Conservation (phyloP, 23 tunicate species). For the Trididemnum clinides region DNA sequence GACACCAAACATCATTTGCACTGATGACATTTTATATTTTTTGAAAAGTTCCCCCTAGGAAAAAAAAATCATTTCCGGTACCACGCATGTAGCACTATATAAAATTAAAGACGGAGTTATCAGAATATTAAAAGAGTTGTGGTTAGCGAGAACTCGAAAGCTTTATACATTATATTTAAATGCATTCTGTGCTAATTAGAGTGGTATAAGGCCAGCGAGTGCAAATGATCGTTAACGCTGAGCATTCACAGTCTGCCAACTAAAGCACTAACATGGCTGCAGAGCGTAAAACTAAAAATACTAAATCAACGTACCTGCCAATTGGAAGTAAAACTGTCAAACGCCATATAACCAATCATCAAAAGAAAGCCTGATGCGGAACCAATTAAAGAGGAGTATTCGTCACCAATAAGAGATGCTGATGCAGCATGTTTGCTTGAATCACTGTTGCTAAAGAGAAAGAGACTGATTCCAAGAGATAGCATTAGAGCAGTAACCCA, state of each 20-base stretch:
- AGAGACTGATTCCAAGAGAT: constrained; percentile 91
- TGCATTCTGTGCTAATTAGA: no score
- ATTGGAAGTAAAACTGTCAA: constrained; percentile 97
- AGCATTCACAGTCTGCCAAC: no score
- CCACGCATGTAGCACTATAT: no score
- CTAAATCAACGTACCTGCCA: constrained; percentile 93
- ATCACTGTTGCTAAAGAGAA: constrained; percentile 61
- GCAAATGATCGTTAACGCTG: no score
- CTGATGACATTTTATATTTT: constrained; percentile 94
- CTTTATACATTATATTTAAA: no score
- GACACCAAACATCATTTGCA: constrained; percentile 99
- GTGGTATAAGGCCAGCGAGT: no score
- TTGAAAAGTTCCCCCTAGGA: constrained; percentile 96
- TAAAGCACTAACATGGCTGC: no score
- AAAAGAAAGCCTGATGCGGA: constrained; percentile 71
- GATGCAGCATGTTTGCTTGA: background rate
- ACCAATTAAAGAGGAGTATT: background rate
- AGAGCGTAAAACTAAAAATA: no score
- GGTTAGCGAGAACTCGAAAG: no score
- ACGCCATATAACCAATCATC: constrained; percentile 99
- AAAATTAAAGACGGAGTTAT: no score
- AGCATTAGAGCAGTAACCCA: constrained; percentile 97
- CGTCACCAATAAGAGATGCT: background rate
- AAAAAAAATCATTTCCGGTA: no score
- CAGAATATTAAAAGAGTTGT: no score